A percentile compares a stretch with the other conserved stretches of the same genome.
Conservation (phyloP, 2,888 invertebrate species). For the Luffia ferchaultella region DNA sequence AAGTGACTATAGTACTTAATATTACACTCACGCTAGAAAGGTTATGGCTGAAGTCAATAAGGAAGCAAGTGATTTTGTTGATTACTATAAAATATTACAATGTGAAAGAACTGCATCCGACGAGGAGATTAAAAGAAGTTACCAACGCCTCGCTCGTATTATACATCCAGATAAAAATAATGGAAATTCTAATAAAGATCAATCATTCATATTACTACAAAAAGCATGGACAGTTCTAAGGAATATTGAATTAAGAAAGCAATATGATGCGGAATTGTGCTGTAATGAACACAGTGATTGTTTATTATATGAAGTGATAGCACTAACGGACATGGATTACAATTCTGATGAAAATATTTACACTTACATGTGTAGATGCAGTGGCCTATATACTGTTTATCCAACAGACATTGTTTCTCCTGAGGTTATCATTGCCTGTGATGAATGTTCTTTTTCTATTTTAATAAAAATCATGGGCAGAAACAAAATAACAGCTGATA, state of each 20-base stretch:
- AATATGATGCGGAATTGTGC: conserved; percentile 70
- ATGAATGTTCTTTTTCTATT: conserved; percentile 78
- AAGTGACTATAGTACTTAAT: too few species aligned
- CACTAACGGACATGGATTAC: conserved; percentile 48
- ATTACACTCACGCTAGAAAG: too few species aligned
- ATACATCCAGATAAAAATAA: conserved; percentile 70
- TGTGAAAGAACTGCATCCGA: conserved; percentile 58
- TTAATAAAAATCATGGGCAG: conserved; percentile 28
- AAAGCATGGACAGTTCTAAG: conserved; percentile 77
- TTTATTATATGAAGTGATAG: conserved; percentile 69
- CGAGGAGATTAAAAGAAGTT: conserved; percentile 69
- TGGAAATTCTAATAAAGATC: conserved; percentile 20
- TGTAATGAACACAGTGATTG: conserved; percentile 65
- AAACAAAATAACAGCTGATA: background rate
- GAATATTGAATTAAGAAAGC: conserved; percentile 65
- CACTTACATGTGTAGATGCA: conserved; percentile 74
- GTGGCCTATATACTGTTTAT: conserved; percentile 64
- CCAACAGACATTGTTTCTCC: conserved; percentile 30
- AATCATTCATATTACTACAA: conserved; percentile 54
- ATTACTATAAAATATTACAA: conserved; percentile 64
- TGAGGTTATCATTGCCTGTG: conserved; percentile 69
- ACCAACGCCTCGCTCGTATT: conserved; percentile 62
- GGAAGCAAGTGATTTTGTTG: conserved; percentile 14
- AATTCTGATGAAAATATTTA: conserved; percentile 34
- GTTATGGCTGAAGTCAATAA: background rate